Evolutionary conservation across 2,797 vertebrate species (phyloP), one percentile per base, ranked within the genome.

Genomic region (Sciurus vulgaris): DNA sequence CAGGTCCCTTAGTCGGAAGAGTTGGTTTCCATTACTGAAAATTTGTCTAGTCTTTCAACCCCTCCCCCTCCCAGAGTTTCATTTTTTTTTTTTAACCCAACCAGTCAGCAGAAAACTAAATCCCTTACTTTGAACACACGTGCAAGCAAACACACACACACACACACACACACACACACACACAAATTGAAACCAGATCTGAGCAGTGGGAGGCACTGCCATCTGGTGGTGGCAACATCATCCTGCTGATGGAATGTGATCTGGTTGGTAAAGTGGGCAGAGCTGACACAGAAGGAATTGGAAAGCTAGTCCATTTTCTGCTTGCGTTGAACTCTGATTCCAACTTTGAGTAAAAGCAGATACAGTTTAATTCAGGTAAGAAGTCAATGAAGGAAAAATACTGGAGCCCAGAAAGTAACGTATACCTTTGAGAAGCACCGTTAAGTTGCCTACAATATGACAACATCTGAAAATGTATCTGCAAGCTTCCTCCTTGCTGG

Each of bases 181-280:
- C 6, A 2, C 33, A 20, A 5, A 49, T 63, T 61, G 9, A 72
- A 88, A 51, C 22, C 44, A 2, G 11, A 13, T 65, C n/a, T 65
- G 38, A 44, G 33, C 14, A 73, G 22, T 47, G 41, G 77, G 24
- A 63, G 1, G 33, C 22, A 63, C 83, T 91, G 90, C 84, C 94
- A 44, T 74, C 74, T 89, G 8, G 84, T 76, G 95, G 81, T 61
- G 7, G 7, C 28, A 22, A 14, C 26, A 69, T 24, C 44, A 82
- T 86, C 11, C 13, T 13, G 33, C 41, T 20, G 0, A 10, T 1
- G 18, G 30, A 35, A 41, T 3, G 5, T 17, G 13, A 33, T 56
- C 41, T 17, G 22, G 3, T 38, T 9, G 1, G 3, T 0, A 33
- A 41, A 65, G 14, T 2, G 3, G 35, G 30, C 3, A 41, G 30